Evolutionary conservation across 2,113 vertebrate species (phyloP).

Genomic region (Silurus glanis): DNA sequence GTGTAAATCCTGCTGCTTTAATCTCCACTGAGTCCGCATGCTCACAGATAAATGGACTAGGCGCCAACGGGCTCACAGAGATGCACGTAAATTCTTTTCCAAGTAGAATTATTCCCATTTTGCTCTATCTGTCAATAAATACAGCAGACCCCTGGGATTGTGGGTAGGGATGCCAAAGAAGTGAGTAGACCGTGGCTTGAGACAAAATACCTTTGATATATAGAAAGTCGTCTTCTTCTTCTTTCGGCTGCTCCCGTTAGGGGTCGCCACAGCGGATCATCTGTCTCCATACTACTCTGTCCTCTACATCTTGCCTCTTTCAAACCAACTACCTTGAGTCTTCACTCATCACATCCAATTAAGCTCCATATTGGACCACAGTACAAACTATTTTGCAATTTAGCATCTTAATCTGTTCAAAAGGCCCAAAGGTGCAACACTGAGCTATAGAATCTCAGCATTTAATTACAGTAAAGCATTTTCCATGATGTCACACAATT

Average conservation of each 20-base stretch:
- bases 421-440: not conserved
- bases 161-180: slow-evolving; percentile 17
- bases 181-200: slow-evolving; percentile 39
- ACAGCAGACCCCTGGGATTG: slow-evolving; percentile 28
- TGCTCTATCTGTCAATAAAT: slow-evolving; percentile 53
- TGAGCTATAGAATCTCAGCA: not conserved
- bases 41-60: slow-evolving; percentile 55
- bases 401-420: slow-evolving; percentile 34
- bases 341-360: too few relatives aligned
- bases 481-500: not conserved
- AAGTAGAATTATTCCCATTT: slow-evolving; percentile 57
- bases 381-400: not conserved
- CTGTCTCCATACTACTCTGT: too few relatives aligned
- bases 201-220: slow-evolving; percentile 51
- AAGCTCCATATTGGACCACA: not conserved
- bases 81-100: slow-evolving; percentile 53
- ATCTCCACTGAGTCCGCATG: slow-evolving; percentile 38
- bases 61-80: slow-evolving; percentile 50
- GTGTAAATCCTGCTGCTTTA: slow-evolving; percentile 45
- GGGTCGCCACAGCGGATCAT: too few relatives aligned
- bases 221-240: not conserved
- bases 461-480: not conserved
- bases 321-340: too few relatives aligned
- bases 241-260: too few relatives aligned
- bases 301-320: too few relatives aligned